phyloP scores from a whole-genome alignment of 2,797 vertebrate genomes.

The Cossypha niveicapilla region DNA sequence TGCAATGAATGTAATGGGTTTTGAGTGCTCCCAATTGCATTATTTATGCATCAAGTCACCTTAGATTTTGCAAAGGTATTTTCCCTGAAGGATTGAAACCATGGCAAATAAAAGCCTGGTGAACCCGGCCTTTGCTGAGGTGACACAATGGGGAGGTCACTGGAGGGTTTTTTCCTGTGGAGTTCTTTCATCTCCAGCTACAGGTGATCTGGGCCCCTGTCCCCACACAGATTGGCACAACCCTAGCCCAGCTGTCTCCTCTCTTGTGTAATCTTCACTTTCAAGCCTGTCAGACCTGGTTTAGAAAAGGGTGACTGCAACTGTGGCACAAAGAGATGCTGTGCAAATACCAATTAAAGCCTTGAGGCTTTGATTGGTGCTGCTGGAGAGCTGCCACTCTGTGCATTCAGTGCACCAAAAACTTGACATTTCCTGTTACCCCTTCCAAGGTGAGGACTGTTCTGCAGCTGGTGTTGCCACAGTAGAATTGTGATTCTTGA shows the following conservation, averaged over 20 bases:
- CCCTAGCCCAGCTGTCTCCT: not conserved
- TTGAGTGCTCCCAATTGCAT: not conserved
- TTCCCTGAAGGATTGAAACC: conserved; percentile 43
- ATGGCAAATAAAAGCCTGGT: conserved; percentile 17
- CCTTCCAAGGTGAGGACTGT: not conserved
- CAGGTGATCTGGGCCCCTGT: not conserved
- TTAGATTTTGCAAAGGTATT: conserved; percentile 65
- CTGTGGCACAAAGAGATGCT: not conserved
- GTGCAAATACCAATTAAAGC: not conserved
- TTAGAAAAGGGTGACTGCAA: not conserved
- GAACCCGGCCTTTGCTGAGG: not conserved
- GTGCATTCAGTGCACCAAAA: not conserved
- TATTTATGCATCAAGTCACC: conserved; percentile 68
- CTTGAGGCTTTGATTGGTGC: rapidly evolving
- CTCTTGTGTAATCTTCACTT: not conserved
- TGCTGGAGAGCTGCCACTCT: not conserved
- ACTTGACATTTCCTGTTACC: not conserved
- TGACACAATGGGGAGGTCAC: not conserved
- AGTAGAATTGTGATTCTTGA: not conserved
- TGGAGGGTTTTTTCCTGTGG: not conserved
- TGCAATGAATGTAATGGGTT: not conserved
- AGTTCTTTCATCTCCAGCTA: not conserved
- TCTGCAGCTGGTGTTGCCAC: not conserved
- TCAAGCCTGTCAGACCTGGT: not conserved
- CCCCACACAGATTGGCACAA: not conserved